Percentiles rank a stretch among this genome's conserved stretches.
Conservation (phyloP, 2,888 invertebrate species). For the Physocephala rufipes region DNA sequence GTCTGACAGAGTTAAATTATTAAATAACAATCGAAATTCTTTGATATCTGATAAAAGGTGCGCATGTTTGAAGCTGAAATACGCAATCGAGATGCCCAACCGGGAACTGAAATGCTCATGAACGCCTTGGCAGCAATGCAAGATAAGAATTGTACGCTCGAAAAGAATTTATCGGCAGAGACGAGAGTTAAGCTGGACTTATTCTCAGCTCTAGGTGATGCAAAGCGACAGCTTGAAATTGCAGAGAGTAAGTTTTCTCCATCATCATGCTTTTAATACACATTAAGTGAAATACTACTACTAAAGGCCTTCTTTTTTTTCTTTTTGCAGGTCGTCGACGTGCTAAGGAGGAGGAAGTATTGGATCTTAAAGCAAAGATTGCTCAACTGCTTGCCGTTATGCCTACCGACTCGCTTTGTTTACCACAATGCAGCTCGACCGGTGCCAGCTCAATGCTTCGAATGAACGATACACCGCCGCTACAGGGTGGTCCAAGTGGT, state of each 20-base stretch:
- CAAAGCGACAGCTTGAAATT: conserved; percentile 88
- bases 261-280: not conserved
- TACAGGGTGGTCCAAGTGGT: conserved; percentile 48
- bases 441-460: conserved; percentile 71
- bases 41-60: too few species aligned
- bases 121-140: conserved; percentile 83
- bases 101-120: conserved; percentile 79
- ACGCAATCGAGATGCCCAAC: conserved; percentile 63
- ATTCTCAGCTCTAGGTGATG: conserved; percentile 95
- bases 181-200: conserved; percentile 97
- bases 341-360: conserved; percentile 89
- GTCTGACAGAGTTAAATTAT: conserved; percentile 4
- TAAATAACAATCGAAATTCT: too few species aligned
- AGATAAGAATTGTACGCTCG: conserved; percentile 91
- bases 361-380: conserved; percentile 87
- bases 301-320: not conserved
- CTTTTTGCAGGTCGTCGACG: conserved; percentile 75
- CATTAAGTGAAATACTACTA: not conserved
- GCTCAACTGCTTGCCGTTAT: conserved; percentile 94
- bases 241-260: conserved; percentile 77
- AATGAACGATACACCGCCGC: conserved; percentile 67
- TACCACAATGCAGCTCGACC: conserved; percentile 68
- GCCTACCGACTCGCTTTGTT: conserved; percentile 72
- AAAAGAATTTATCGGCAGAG: conserved; percentile 94
- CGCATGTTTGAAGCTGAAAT: conserved; percentile 64